Conservation (phyloP, 1,140 invertebrate genomes). For the Steinernema feltiae region DNA sequence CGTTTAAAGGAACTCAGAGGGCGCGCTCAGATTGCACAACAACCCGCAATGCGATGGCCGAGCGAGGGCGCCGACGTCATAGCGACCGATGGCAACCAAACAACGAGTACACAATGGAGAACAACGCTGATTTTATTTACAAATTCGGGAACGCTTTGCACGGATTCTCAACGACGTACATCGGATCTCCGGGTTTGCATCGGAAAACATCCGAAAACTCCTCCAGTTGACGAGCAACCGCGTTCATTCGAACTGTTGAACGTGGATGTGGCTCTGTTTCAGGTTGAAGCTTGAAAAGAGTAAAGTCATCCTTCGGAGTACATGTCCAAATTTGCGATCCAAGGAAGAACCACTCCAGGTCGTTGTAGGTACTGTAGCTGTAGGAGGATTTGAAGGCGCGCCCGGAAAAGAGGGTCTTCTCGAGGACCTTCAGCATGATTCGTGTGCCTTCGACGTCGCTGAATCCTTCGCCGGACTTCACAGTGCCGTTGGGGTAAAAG, state of each 20-base stretch:
- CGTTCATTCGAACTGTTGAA: background rate
- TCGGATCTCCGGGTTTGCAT: background rate
- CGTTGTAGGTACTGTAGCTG: background rate
- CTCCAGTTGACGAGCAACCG: background rate
- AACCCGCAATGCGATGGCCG: too few relatives aligned
- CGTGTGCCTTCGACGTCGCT: background rate
- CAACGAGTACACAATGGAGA: background rate
- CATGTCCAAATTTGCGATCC: background rate
- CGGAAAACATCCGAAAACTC: background rate
- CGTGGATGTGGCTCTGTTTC: background rate
- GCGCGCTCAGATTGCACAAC: too few relatives aligned
- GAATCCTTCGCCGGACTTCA: background rate
- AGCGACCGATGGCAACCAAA: too few relatives aligned
- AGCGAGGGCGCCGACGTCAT: too few relatives aligned
- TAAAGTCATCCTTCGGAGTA: too few relatives aligned
- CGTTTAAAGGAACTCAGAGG: too few relatives aligned
- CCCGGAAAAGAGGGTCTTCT: background rate
- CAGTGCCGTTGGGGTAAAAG: background rate
- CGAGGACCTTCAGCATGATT: background rate
- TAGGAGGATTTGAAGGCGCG: background rate
- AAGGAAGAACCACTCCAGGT: background rate
- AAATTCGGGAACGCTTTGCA: background rate
- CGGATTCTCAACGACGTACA: background rate
- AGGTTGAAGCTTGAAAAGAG: too few relatives aligned
- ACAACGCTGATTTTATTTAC: background rate